Conservation (phyloP, 1,140 invertebrate genomes). For the Homarus americanus region DNA sequence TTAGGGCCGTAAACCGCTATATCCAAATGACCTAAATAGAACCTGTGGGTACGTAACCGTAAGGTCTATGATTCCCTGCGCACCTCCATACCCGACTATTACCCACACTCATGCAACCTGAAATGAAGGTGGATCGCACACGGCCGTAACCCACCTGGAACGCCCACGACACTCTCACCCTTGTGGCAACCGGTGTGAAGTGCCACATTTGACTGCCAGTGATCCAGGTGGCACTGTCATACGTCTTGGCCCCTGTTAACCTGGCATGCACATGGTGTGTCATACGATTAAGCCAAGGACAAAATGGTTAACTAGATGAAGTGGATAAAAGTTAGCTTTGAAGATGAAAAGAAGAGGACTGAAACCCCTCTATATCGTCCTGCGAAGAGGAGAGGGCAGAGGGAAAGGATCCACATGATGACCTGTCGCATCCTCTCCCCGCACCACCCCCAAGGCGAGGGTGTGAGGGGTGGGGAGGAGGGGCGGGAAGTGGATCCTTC, state of each 20-base stretch:
- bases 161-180: background rate
- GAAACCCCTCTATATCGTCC: slow-evolving; percentile 32
- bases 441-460: background rate
- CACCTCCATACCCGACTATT: slow-evolving; percentile 44
- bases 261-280: slow-evolving; percentile 73
- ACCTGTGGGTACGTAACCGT: background rate
- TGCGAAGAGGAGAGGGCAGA: background rate
- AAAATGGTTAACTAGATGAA: slow-evolving; percentile 72
- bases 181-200: background rate
- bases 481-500: background rate
- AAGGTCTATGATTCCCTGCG: slow-evolving; percentile 40
- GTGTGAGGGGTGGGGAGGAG: background rate
- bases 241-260: slow-evolving; percentile 63
- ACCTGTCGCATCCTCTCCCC: background rate
- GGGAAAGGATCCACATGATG: background rate
- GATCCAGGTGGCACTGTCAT: slow-evolving; percentile 54
- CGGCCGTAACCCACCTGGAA: slow-evolving; percentile 27
- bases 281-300: slow-evolving; percentile 73
- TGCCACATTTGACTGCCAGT: background rate
- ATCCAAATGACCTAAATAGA: background rate
- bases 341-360: slow-evolving; percentile 61
- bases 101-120: slow-evolving; percentile 72
- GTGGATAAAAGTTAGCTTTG: slow-evolving; percentile 66
- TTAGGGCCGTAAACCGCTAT: slow-evolving; percentile 26
- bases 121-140: slow-evolving; percentile 62